Conservation (phyloP, 1,140 invertebrate genomes). For the Macrotrachela quadricornifera region DNA sequence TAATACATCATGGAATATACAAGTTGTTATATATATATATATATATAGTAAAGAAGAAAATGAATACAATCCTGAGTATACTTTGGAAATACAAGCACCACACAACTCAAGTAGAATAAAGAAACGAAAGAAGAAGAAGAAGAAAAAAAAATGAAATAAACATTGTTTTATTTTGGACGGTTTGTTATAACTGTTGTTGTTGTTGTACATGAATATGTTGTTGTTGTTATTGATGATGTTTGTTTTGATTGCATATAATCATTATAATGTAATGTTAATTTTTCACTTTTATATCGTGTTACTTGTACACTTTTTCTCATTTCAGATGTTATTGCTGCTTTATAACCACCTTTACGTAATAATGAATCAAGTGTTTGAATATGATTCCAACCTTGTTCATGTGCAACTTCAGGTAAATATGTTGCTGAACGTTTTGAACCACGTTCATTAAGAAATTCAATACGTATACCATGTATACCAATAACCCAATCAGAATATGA, state of each 20-base stretch:
- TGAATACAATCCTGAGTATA: too few relatives aligned
- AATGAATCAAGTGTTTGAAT: slow-evolving; percentile 60
- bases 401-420: slow-evolving; percentile 86
- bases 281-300: slow-evolving; percentile 76
- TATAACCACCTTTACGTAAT: slow-evolving; percentile 83
- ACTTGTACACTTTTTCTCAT: slow-evolving; percentile 66
- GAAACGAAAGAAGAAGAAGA: too few relatives aligned
- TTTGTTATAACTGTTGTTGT: too few relatives aligned
- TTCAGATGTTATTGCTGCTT: slow-evolving; percentile 63
- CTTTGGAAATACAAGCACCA: too few relatives aligned
- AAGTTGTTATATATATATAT: too few relatives aligned
- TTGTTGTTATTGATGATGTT: too few relatives aligned
- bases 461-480: slow-evolving; percentile 85
- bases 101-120: too few relatives aligned
- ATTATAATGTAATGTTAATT: slow-evolving; percentile 55
- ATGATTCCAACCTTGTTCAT: slow-evolving; percentile 60
- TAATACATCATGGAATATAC: too few relatives aligned
- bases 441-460: slow-evolving; percentile 85
- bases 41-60: too few relatives aligned
- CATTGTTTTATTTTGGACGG: too few relatives aligned
- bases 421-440: slow-evolving; percentile 84
- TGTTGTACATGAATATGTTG: too few relatives aligned
- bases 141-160: too few relatives aligned
- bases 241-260: slow-evolving; percentile 28
- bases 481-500: slow-evolving; percentile 92